These are phyloP conservation scores for Megathymus violae DNA, from an alignment of 1,140 invertebrate species.

Conservation along the genomic window DNA sequence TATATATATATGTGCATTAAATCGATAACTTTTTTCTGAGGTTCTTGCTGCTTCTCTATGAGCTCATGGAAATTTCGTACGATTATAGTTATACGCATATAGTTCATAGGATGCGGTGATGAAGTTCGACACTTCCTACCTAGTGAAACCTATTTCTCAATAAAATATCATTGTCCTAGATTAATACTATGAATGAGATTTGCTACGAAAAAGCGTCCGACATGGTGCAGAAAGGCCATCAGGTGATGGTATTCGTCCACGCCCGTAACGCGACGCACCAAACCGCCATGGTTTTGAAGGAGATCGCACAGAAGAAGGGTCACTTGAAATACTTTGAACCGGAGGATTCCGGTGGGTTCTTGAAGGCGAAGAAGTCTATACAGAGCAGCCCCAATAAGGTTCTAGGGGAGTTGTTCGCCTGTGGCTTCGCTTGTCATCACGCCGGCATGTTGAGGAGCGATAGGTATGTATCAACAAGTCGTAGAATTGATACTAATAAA, in stretches of 20 bases:
- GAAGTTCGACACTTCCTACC: too few relatives aligned
- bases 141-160: too few relatives aligned
- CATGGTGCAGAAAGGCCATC: constrained; percentile 95
- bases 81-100: too few relatives aligned
- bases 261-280: constrained; percentile 97
- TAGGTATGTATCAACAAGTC: constrained; percentile 78
- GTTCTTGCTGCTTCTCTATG: too few relatives aligned
- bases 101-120: too few relatives aligned
- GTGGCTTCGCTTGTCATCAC: constrained; percentile 98
- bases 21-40: too few relatives aligned
- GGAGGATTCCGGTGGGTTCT: constrained; percentile 85
- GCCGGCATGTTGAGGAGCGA: constrained; percentile 96
- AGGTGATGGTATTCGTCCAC: constrained; percentile 99
- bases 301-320: constrained; percentile 89
- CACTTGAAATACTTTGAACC: constrained; percentile 89
- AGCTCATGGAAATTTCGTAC: too few relatives aligned
- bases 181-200: constrained; percentile 94
- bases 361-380: constrained; percentile 87
- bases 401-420: constrained; percentile 91
- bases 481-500: too few relatives aligned
- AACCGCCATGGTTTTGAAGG: constrained; percentile 92
- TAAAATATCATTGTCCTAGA: constrained; percentile 71
- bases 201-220: constrained; percentile 97
- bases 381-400: constrained; percentile 90
- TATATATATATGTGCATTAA: too few relatives aligned